Percentiles rank a stretch among this genome's conserved stretches.
Conservation (phyloP, 2,113 vertebrate genomes). For the Ginglymostoma cirratum region DNA sequence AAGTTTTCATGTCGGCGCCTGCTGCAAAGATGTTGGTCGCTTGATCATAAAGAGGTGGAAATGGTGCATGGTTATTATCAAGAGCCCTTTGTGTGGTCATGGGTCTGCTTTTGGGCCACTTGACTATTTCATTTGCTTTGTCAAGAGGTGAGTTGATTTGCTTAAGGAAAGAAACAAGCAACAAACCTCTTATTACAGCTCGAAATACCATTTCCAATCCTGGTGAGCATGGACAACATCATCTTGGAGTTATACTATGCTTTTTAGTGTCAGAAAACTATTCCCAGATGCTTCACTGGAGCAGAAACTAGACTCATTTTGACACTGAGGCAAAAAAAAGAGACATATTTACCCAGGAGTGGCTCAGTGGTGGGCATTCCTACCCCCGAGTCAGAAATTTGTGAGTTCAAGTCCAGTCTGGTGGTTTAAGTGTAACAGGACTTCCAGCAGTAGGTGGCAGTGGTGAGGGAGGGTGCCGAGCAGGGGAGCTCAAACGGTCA, state of each 20-base stretch:
- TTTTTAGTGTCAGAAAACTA: neutral
- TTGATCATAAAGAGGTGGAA: neutral
- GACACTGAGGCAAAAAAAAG: neutral
- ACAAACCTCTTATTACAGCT: neutral
- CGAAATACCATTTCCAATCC: neutral
- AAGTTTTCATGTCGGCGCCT: neutral
- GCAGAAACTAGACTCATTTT: neutral
- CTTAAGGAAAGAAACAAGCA: neutral
- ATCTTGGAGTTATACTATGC: neutral
- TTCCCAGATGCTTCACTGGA: neutral
- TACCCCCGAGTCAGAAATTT: neutral
- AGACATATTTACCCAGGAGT: neutral
- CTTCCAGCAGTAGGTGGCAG: neutral
- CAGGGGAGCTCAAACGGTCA: neutral
- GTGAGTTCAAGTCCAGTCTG: neutral
- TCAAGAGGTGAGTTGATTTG: neutral
- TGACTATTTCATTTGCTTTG: neutral
- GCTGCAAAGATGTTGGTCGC: neutral
- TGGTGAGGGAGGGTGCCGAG: neutral
- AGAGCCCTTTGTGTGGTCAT: neutral
- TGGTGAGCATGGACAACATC: neutral
- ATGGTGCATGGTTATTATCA: neutral
- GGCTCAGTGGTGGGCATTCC: neutral
- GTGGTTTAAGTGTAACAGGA: neutral
- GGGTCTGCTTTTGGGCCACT: neutral